Base-by-base conservation (phyloP, 2,888 invertebrate species). In the Zaprionus obscuricornis region DNA sequence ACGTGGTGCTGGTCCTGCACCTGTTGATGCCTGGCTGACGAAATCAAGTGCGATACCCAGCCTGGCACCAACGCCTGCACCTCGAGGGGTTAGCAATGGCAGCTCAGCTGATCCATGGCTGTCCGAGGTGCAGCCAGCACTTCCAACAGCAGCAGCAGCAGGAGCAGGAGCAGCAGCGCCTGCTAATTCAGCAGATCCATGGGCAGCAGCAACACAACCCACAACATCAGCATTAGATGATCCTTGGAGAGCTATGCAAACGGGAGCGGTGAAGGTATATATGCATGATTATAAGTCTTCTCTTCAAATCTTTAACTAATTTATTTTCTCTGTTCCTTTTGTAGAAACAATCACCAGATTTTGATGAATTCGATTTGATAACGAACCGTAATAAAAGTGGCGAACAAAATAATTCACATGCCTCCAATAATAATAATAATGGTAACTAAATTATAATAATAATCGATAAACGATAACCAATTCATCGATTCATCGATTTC, bases 361-460 rank as follows among this genome's bases (percentile, higher is more conserved):
- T 96, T 88, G 96, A 96, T 89, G 96, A 97, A 89, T 97, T 97
- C 90, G 96, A 96, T 90, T 93, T 95, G 66, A 94, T 97, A 70
- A 95, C 95, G 59, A 96, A 96, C 91, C 93, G 96, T 59, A 93
- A 93, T 86, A 92, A 90, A 83, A 88, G 90, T 72, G 88, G 86
- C 49, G 89, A 88, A 57, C 76, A 69, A 10, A 83, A 77, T 50
- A 82, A 81, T 59, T 84, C 86, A 65, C 76, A 79, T 81, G 87
- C 86, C 68, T 82, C 88, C 66, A 89, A 89, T 66, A 90, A 90
- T 72, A 90, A 90, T 66, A 90, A 90, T 65, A 89, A 89, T 71
- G 86, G 90, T 90, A 62, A 60, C 63, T 29, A 8, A 5, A 2
- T 5, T 6, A n/a, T n/a, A n/a, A n/a, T n/a, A n/a, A n/a, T n/a